phyloP scores from a whole-genome alignment of 2,797 vertebrate species.

The Choloepus didactylus region DNA sequence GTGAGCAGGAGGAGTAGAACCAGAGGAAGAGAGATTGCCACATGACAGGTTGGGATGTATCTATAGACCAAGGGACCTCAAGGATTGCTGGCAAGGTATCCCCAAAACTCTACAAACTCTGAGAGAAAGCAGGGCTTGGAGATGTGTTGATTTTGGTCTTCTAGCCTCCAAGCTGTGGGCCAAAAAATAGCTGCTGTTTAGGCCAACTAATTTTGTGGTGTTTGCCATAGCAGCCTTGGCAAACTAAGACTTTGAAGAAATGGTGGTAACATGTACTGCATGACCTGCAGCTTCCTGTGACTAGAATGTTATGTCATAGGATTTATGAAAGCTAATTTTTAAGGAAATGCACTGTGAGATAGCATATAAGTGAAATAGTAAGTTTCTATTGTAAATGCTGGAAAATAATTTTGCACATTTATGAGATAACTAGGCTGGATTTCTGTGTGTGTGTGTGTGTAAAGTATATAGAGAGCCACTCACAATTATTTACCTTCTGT shows the following conservation, averaged over 20 bases:
- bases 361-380: background rate
- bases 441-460: background rate
- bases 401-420: conserved; percentile 26
- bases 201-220: too few species aligned
- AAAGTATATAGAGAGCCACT: background rate
- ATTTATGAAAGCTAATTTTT: background rate
- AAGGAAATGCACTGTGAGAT: background rate
- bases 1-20: too few species aligned
- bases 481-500: conserved; percentile 4
- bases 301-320: background rate
- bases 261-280: accelerated
- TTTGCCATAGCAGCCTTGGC: too few species aligned
- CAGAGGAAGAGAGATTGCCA: too few species aligned
- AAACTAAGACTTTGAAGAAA: background rate
- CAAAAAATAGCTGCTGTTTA: too few species aligned
- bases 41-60: too few species aligned
- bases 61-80: too few species aligned
- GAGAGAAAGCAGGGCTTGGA: too few species aligned
- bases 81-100: too few species aligned
- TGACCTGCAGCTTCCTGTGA: background rate
- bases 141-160: too few species aligned
- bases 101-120: too few species aligned
- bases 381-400: background rate
- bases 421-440: background rate
- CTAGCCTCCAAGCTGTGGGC: too few species aligned